These are phyloP conservation scores for Drosophila sucinea DNA, from an alignment of 1,140 invertebrate genomes.

Conservation along the genomic window DNA sequence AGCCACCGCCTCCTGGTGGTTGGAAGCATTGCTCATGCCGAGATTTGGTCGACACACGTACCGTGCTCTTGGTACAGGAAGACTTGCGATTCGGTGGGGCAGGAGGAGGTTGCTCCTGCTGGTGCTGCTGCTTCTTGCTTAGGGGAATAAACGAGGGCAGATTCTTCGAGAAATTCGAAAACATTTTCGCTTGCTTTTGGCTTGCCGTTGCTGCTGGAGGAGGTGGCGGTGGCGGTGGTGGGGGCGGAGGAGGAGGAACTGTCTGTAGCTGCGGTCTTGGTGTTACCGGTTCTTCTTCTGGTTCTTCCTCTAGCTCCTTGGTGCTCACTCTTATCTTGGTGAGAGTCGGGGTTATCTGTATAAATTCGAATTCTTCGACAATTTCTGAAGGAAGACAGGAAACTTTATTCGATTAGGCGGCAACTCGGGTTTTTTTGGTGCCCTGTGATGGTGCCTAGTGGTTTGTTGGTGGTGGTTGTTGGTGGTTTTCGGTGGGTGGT, in stretches of 20 bases:
- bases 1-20: constrained; percentile 57
- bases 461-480: neutral
- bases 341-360: constrained; percentile 90
- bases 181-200: constrained; percentile 69
- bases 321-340: constrained; percentile 91
- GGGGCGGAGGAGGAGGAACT: neutral
- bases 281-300: constrained; percentile 8
- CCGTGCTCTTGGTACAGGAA: constrained; percentile 87
- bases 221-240: constrained; percentile 15
- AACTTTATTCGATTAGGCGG: constrained; percentile 37
- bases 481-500: constrained; percentile 4
- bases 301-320: constrained; percentile 79
- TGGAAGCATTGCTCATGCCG: constrained; percentile 86
- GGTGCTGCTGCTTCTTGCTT: constrained; percentile 62
- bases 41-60: constrained; percentile 53
- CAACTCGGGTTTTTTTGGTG: constrained; percentile 27
- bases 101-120: constrained; percentile 53
- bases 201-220: constrained; percentile 20
- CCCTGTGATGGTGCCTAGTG: constrained; percentile 38
- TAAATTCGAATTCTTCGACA: constrained; percentile 87
- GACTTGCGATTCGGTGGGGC: constrained; percentile 85
- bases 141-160: constrained; percentile 84
- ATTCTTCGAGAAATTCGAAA: constrained; percentile 83
- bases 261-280: neutral
- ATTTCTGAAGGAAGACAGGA: constrained; percentile 50